These are phyloP conservation scores for Strix occidentalis DNA, from an alignment of 2,797 vertebrate species.

Conservation along the genomic window DNA sequence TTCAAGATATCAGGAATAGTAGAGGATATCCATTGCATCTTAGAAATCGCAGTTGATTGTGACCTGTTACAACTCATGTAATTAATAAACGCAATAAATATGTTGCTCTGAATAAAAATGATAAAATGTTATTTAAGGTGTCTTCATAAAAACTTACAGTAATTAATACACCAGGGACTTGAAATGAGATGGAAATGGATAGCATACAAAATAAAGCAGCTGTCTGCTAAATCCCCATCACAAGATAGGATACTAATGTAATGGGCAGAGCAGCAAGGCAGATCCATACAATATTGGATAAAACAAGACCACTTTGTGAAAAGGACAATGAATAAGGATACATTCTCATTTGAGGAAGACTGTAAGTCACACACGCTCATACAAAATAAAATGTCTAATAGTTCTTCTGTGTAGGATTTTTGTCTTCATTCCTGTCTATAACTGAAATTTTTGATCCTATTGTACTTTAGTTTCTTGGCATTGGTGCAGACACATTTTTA, in stretches of 20 bases:
- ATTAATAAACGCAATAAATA: neutral
- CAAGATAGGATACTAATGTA: neutral
- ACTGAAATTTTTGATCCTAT: neutral
- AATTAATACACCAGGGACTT: neutral
- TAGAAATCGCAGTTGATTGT: neutral
- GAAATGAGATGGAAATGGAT: neutral
- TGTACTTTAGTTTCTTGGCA: neutral
- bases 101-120: neutral
- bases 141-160: neutral
- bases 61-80: neutral
- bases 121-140: neutral
- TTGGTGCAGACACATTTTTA: neutral
- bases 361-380: accelerated
- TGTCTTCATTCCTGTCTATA: neutral
- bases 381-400: neutral
- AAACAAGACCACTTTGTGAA: neutral
- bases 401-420: neutral
- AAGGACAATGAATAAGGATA: neutral
- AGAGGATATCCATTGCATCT: neutral
- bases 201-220: neutral
- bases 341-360: neutral
- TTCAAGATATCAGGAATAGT: neutral
- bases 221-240: neutral
- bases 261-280: neutral
- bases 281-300: neutral